Conservation (phyloP, 2,113 vertebrate species). For the Hippocampus comes region DNA sequence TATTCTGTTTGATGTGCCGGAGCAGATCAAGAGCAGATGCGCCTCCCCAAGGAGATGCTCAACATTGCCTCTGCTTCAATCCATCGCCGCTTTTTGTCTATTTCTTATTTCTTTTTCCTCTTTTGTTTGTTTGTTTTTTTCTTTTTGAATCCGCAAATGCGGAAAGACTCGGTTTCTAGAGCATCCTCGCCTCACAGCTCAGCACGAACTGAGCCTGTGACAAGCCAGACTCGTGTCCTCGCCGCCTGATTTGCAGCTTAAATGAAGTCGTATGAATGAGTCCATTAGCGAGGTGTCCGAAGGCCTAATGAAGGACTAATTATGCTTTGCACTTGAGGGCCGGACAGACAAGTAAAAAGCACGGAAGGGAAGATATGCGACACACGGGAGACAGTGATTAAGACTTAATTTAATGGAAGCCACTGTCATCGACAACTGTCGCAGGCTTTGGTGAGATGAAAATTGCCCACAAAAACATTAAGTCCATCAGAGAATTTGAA, state of each 20-base stretch:
- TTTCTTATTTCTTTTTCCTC: conserved; percentile 3
- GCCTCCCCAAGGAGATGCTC: conserved; percentile 31
- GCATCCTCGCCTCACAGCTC: conserved; percentile 28
- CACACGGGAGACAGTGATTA: conserved; percentile 21
- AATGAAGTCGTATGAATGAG: conserved; percentile 59
- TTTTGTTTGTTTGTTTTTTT: conserved; percentile 2
- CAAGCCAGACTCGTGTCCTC: conserved; percentile 48
- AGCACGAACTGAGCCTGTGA: conserved; percentile 50
- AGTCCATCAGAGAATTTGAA: no score
- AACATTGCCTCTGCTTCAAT: conserved; percentile 33
- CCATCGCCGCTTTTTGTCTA: conserved; percentile 7
- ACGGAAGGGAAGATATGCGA: conserved; percentile 21
- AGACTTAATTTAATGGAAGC: conserved; percentile 49
- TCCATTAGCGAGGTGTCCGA: conserved; percentile 67
- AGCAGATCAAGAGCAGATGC: conserved; percentile 30
- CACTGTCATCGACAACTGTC: conserved; percentile 21
- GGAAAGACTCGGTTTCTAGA: conserved; percentile 1
- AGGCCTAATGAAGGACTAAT: conserved; percentile 68
- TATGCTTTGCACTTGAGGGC: conserved; percentile 56
- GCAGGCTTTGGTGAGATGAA: conserved; percentile 22
- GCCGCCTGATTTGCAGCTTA: conserved; percentile 58
- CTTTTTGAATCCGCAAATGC: neutral
- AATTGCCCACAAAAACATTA: conserved; percentile 21
- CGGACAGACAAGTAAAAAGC: conserved; percentile 36
- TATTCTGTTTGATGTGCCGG: conserved; percentile 33